phyloP scores from a whole-genome alignment of 2,797 vertebrate genomes.

The Bothrops alternatus region DNA sequence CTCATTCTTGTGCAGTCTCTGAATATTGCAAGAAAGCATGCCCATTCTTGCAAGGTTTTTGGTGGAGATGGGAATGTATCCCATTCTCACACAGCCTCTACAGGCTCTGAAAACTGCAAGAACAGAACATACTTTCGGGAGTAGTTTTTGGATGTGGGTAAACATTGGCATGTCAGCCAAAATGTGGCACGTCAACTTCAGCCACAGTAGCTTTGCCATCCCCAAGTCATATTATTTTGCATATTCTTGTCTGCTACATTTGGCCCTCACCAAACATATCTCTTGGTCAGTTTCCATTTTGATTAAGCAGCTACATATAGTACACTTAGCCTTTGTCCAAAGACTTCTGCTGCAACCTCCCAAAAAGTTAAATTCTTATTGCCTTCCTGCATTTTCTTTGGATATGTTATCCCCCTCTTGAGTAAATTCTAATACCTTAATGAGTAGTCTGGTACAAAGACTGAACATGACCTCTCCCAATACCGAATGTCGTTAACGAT shows the following conservation, averaged over 20 bases:
- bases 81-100: neutral
- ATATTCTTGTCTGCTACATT: neutral
- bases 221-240: neutral
- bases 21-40: neutral
- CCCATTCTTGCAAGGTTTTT: neutral
- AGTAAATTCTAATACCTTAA: neutral
- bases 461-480: neutral
- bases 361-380: neutral
- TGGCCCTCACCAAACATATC: neutral
- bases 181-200: neutral
- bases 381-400: neutral
- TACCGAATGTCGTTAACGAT: neutral
- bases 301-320: neutral
- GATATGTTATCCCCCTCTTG: neutral
- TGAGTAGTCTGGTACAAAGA: neutral
- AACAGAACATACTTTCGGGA: neutral
- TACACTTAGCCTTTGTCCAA: neutral
- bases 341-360: neutral
- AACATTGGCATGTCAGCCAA: neutral
- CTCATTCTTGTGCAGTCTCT: neutral
- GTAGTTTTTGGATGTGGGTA: neutral
- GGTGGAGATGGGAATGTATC: neutral
- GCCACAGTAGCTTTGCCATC: neutral
- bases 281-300: neutral
- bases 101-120: neutral